These are phyloP conservation scores for Lapara coniferarum DNA, from an alignment of 2,888 invertebrate genomes.

Conservation along the genomic window DNA sequence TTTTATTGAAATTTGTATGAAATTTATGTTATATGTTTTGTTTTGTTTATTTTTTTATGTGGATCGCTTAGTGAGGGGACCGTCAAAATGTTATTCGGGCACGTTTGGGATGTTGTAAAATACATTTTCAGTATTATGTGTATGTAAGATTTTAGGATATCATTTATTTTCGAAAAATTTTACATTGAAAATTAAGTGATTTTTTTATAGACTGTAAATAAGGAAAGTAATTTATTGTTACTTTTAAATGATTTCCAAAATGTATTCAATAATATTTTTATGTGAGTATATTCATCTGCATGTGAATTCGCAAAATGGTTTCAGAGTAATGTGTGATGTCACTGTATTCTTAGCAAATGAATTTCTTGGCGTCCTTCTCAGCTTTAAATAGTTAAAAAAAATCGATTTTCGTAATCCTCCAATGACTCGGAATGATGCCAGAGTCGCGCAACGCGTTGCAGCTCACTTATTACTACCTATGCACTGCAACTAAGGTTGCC, in stretches of 20 bases:
- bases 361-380: constrained; percentile 75
- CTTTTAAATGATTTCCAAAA: constrained; percentile 79
- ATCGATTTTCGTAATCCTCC: constrained; percentile 45
- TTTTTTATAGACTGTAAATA: constrained; percentile 76
- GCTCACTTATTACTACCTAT: constrained; percentile 9
- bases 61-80: constrained; percentile 57
- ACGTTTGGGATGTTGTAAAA: constrained; percentile 64
- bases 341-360: constrained; percentile 52
- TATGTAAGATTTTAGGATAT: constrained; percentile 74
- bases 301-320: constrained; percentile 48
- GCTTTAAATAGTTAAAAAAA: constrained; percentile 77
- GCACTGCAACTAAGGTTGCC: constrained; percentile 2
- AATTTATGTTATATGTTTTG: constrained; percentile 78
- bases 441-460: not conserved
- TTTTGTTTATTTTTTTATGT: constrained; percentile 72
- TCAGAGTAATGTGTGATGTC: constrained; percentile 60
- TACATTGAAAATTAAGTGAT: constrained; percentile 73
- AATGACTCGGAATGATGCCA: constrained; percentile 35
- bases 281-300: constrained; percentile 51
- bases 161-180: constrained; percentile 70
- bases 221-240: constrained; percentile 79
- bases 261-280: constrained; percentile 67
- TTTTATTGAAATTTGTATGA: constrained; percentile 80
- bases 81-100: constrained; percentile 62
- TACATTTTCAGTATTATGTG: constrained; percentile 80